phyloP scores from a whole-genome alignment of 2,888 invertebrate species.

The Laspeyria flexula region DNA sequence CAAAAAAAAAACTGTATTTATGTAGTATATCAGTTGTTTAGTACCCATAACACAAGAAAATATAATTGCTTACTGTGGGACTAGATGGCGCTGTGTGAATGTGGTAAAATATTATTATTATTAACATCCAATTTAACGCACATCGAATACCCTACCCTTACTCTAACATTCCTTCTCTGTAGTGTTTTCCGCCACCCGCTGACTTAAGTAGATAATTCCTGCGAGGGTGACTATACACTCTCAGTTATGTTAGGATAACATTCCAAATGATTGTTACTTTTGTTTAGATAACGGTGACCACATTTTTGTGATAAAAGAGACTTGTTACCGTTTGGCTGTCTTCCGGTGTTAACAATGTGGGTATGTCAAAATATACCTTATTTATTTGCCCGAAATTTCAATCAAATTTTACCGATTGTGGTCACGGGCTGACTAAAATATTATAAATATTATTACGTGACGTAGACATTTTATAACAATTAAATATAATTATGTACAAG shows the following conservation, averaged over 20 bases:
- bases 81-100: too few relatives aligned
- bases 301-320: constrained; percentile 31
- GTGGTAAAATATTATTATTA: too few relatives aligned
- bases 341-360: background rate
- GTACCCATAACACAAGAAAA: too few relatives aligned
- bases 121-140: background rate
- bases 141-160: background rate
- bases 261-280: constrained; percentile 29
- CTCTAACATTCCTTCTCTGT: constrained; percentile 13
- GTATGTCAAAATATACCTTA: background rate
- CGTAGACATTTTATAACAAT: too few relatives aligned
- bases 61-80: too few relatives aligned
- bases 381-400: too few relatives aligned
- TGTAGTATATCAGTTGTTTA: too few relatives aligned
- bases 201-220: constrained; percentile 48
- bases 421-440: too few relatives aligned
- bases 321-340: background rate
- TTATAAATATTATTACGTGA: too few relatives aligned
- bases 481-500: too few relatives aligned
- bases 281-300: constrained; percentile 34
- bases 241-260: constrained; percentile 24
- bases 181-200: constrained; percentile 38
- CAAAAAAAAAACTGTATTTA: too few relatives aligned
- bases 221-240: constrained; percentile 31
- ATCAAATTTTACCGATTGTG: too few relatives aligned